Evolutionary conservation across 2,888 invertebrate species (phyloP).

Genomic region (Metacarcinus magister): DNA sequence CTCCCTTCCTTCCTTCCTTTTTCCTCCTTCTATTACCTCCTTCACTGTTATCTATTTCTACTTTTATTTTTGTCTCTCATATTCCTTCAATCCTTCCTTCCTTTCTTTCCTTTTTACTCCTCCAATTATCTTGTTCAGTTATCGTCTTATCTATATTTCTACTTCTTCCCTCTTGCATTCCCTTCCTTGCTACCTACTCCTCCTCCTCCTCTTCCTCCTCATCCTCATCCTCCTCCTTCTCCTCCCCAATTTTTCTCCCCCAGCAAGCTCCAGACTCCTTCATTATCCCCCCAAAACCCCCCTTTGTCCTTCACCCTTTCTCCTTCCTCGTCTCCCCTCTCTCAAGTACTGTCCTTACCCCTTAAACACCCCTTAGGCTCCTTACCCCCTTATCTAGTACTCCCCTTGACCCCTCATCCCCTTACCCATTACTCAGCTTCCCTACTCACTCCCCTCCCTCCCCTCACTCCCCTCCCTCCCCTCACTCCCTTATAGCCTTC

Average conservation of each 20-base stretch:
- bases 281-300: background rate
- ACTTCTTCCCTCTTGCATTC: background rate
- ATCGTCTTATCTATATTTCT: background rate
- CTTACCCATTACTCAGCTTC: background rate
- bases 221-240: background rate
- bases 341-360: background rate
- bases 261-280: background rate
- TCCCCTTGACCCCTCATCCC: background rate
- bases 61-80: background rate
- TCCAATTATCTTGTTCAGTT: background rate
- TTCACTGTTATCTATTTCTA: background rate
- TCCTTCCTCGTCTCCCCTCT: background rate
- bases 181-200: background rate
- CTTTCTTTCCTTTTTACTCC: background rate
- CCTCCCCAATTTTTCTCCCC: background rate
- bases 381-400: no score
- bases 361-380: background rate
- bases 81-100: background rate
- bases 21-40: background rate
- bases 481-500: background rate
- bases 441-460: background rate
- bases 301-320: slow-evolving; percentile 3
- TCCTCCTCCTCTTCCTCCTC: background rate
- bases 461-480: background rate
- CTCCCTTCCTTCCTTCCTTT: background rate